Evolutionary conservation across 2,888 invertebrate genomes (phyloP).

Genomic region (Schizaphis graminum): DNA sequence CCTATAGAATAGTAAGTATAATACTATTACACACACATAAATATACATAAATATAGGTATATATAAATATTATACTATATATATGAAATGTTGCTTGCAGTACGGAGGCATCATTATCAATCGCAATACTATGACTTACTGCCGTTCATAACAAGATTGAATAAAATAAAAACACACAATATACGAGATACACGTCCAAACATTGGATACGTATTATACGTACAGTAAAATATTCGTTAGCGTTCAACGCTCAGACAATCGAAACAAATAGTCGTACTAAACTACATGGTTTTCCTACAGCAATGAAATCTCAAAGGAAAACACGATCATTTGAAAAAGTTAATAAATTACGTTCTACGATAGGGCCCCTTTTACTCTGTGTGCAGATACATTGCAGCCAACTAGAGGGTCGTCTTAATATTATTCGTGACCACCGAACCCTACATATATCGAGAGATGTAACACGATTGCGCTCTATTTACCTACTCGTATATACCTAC

Average conservation of each 20-base stretch:
- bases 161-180: background rate
- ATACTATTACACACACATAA: background rate
- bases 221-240: background rate
- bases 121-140: background rate
- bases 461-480: too few relatives aligned
- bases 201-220: too few relatives aligned
- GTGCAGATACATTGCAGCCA: background rate
- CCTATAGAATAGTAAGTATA: background rate
- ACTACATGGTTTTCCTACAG: background rate
- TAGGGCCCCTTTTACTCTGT: background rate
- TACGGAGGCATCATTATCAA: background rate
- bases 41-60: background rate
- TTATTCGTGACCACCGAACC: background rate
- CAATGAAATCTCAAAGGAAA: background rate
- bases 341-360: background rate
- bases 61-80: background rate
- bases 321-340: background rate
- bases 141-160: background rate
- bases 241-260: background rate
- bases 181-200: background rate
- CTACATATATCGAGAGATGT: background rate
- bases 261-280: background rate
- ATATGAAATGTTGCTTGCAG: background rate
- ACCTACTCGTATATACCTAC: too few relatives aligned
- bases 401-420: background rate